phyloP scores from a whole-genome alignment of 2,797 vertebrate genomes.

The Morus bassanus region DNA sequence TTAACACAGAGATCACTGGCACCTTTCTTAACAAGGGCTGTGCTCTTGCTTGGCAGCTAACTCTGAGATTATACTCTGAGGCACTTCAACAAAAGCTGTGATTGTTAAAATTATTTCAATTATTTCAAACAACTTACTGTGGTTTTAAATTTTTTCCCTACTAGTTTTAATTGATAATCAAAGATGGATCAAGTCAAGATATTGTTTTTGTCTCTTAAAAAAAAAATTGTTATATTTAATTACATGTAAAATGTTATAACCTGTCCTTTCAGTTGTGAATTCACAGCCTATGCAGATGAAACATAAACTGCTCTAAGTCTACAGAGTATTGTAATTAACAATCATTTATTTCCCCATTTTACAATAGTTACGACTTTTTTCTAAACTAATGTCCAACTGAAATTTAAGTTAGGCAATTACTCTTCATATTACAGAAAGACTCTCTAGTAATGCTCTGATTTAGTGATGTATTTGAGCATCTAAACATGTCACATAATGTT shows the following conservation, averaged over 20 bases:
- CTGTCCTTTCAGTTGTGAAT: not conserved
- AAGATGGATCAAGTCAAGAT: not conserved
- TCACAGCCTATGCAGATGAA: not conserved
- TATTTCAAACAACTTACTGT: not conserved
- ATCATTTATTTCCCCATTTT: not conserved
- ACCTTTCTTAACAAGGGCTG: not conserved
- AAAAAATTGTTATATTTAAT: not conserved
- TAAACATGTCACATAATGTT: not conserved
- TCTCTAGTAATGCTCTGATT: not conserved
- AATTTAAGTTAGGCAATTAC: not conserved
- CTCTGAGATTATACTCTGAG: not conserved
- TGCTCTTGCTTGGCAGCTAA: constrained; percentile 16
- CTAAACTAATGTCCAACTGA: not conserved
- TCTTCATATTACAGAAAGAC: not conserved
- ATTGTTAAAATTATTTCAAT: not conserved
- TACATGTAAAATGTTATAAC: not conserved
- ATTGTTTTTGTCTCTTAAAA: not conserved
- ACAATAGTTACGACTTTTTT: not conserved
- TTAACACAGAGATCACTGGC: constrained; percentile 8
- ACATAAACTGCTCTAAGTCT: not conserved
- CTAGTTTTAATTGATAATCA: not conserved
- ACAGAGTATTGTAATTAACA: not conserved
- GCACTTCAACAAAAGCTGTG: not conserved
- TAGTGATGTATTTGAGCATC: not conserved
- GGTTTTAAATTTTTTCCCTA: not conserved